Base-by-base conservation (phyloP, 2,113 vertebrate species). In the Chionis minor region DNA sequence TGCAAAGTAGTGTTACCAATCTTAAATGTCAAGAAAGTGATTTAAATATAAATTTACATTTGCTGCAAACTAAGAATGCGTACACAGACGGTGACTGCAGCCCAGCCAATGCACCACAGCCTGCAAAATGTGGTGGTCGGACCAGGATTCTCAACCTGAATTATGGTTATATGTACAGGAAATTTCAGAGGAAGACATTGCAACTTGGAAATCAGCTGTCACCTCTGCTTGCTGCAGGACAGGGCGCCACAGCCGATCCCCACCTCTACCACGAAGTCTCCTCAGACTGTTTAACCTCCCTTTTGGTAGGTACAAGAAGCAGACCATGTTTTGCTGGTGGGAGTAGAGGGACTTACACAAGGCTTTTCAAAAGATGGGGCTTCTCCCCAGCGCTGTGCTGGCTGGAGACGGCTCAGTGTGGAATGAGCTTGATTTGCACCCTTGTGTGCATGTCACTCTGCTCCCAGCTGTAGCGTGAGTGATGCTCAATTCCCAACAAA, bases 21-120 rank as follows among this genome's bases (percentile, higher is more conserved):
- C 92, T 42, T 55, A 91, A 93, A 95, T 94, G 95, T 90, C 94
- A 95, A 87, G 72, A 35, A 81, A 90, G 89, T 40, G 78, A 93
- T 95, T 96, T 94, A 87, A 96, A 81, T 82, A 55, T 33, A 75
- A 91, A 90, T 81, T 74, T 85, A 51, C 69, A 74, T 87, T 63
- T 82, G 47, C 81, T 24, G 70, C 90, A 59, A 58, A 58, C 19
- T 56, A 14, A 40, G 94, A 44, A 17, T 1, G 4, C 10, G 0
- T 38, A 12, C 74, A 3, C 42, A 24, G 84, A 1, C 45, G 17
- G 69, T 8, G n/a, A 4, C 81, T 26, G 84, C 81, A 44, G 72
- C 28, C 18, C 83, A n/a, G 45, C 12, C 18, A 4, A 24, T 4
- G 54, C 32, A 14, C 40, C 18, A 1, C 4, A 22, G 47, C 47